Base-by-base conservation (phyloP, 2,888 invertebrate genomes). In the Eupithecia insigniata region DNA sequence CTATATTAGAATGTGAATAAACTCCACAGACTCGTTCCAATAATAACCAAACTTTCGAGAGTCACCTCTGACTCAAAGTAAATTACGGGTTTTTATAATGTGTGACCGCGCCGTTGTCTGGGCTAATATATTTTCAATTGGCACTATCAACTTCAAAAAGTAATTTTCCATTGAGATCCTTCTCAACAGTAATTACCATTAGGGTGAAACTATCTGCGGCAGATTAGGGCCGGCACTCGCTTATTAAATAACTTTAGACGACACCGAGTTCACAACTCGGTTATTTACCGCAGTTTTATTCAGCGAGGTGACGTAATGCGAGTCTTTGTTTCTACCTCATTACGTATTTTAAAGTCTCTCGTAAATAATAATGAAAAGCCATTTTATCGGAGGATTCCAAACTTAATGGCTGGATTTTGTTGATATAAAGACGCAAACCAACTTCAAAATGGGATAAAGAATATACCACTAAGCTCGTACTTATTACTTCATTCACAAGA, bases 281-380 rank as follows among this genome's bases (percentile, higher is more conserved):
- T 88, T 88, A 89, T 89, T 89, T 89, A 89, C 87, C 81, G 85
- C 81, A 74, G 79, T 85, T 89, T 89, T 89, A 90, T 90, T 85
- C 89, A 84, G 81, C 78, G 81, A 77, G 69, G 77, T 74, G 78
- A 79, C 79, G 78, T 83, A 83, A 84, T 84, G 84, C 73, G 73
- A 66, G 68, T 51, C 76, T 78, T 76, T 72, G 72, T 78, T 78
- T 69, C 75, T 58, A 32, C n/a, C 62, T 62, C 62, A 62, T 62
- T 62, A 62, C 18, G 32, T 26, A 28, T 28, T 61, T 60, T 61
- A 61, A 10, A 30, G 61, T 60, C 28, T 18, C 28, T 30, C 30
- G 30, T 4, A 32, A 61, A 61, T 61, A 51, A 22, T 51, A 51
- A 22, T 51, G 51, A 51, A 51, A 22, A 10, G 51, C 10, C 51